Base-by-base conservation (phyloP, 2,888 invertebrate genomes). In the Acronicta leporina region DNA sequence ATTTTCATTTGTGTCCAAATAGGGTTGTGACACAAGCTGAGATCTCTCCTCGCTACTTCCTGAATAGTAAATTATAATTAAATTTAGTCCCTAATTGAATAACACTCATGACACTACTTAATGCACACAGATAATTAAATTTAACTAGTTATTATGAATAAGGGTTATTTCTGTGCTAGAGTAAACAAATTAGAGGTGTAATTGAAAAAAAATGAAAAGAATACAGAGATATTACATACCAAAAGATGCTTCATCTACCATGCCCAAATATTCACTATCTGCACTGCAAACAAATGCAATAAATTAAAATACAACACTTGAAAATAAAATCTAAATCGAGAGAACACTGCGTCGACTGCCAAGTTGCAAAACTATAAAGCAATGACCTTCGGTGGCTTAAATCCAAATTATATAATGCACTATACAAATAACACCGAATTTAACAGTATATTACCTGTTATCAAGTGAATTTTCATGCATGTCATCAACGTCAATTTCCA, bases 401-500 rank as follows among this genome's bases (percentile, higher is more conserved):
- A 75, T 81, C 74, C 63, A 75, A 85, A 91, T 92, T 92, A 94
- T 91, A 87, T 91, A 92, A 91, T 84, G 73, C 77, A 80, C 73
- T 73, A 66, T 57, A 60, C 63, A 71, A 75, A 70, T 55, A 59
- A 46, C 70, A 68, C 59, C 61, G 68, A 73, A 73, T 67, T 70
- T 51, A 69, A 65, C 69, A 68, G 52, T 62, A 66, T 73, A 86
- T 88, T 95, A 96, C 96, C 96, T 96, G 91, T 94, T 93, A 84
- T 95, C 95, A 78, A 96, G 91, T 63, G 95, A 95, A 88, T 92
- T 92, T 84, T 96, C 96, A 83, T 95, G 90, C 80, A 95, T 91
- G 87, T 95, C 96, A 94, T 82, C 85, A 73, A 84, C 90, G 86
- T 96, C 95, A 93, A 95, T 94, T 87, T 89, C 85, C 69, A 91